Evolutionary conservation across 2,113 vertebrate species (phyloP), one percentile per base, ranked within the genome.

Genomic region (Semnornis frantzii): DNA sequence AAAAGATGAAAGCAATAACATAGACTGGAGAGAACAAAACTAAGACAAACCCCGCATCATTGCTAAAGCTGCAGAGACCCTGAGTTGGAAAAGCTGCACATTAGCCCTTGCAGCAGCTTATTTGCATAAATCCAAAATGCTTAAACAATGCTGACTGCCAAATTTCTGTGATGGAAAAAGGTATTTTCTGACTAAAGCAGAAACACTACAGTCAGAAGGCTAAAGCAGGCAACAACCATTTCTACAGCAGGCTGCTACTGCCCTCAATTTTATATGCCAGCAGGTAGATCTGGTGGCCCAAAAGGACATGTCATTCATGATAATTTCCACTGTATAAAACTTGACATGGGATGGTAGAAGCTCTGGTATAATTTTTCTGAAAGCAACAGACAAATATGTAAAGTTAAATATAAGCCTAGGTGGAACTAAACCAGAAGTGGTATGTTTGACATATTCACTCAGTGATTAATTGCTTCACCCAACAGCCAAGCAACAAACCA

Each of bases 1-100:
- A 28, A 4, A n/a, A 31, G 21, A 23, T 1, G 1, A 31, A 2
- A 31, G 6, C 33, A 60, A 64, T 66, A 39, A 42, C 1, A 0
- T 33, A 6, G 34, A 73, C 34, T 17, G 14, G 12, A 86, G 46
- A 77, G 46, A 77, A 81, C 1, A 77, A 85, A 77, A 83, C 0
- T 19, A 59, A 78, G 58, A 68, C 15, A 71, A 89, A 83, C 73
- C 63, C 80, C 13, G 30, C 5, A 72, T 54, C 31, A 52, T 6
- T 73, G 46, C 24, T 76, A 79, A 92, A 82, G 11, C 55, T 68
- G 48, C 25, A 52, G 68, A 76, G 44, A 48, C 8, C 28, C 9
- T 39, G 46, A 87, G 33, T 5, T 21, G 20, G 50, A 91, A 85
- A 75, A 85, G 44, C 58, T 86, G 37, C 50, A 70, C 6, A 2